Evolutionary conservation across 2,113 vertebrate genomes (phyloP).

Genomic region (Dromaius novaehollandiae): DNA sequence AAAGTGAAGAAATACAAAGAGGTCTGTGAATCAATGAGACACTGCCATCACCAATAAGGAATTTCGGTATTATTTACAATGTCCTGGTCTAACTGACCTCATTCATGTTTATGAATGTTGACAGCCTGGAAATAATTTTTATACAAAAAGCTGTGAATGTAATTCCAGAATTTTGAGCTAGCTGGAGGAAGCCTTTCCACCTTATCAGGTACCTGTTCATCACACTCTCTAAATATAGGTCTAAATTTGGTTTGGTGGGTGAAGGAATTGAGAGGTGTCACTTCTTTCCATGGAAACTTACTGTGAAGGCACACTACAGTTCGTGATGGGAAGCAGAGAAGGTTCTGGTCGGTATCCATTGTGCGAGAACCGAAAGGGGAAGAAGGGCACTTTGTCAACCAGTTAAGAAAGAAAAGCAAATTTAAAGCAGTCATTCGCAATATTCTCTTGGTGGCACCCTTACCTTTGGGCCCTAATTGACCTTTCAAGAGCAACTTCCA

Average conservation of each 20-base stretch:
- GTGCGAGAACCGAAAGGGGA: neutral
- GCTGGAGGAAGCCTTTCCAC: neutral
- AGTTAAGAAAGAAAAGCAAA: neutral
- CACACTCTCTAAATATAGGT: neutral
- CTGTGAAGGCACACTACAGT: fast-evolving
- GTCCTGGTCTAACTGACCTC: neutral
- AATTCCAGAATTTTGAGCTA: neutral
- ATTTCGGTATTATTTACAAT: neutral
- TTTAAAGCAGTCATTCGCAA: neutral
- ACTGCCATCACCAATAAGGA: neutral
- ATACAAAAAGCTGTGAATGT: neutral
- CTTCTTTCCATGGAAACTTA: neutral
- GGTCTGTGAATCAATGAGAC: neutral
- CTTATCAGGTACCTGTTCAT: neutral
- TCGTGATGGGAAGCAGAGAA: neutral
- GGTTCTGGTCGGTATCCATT: neutral
- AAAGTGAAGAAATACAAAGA: neutral
- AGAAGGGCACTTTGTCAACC: neutral
- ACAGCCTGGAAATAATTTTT: neutral
- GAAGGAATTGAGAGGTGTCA: neutral
- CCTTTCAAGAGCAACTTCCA: neutral
- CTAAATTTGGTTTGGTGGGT: neutral
- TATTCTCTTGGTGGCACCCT: neutral
- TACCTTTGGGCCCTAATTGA: neutral
- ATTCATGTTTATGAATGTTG: neutral